Base-by-base conservation (phyloP, 2,888 invertebrate genomes). In the Ptilodon capucinus region DNA sequence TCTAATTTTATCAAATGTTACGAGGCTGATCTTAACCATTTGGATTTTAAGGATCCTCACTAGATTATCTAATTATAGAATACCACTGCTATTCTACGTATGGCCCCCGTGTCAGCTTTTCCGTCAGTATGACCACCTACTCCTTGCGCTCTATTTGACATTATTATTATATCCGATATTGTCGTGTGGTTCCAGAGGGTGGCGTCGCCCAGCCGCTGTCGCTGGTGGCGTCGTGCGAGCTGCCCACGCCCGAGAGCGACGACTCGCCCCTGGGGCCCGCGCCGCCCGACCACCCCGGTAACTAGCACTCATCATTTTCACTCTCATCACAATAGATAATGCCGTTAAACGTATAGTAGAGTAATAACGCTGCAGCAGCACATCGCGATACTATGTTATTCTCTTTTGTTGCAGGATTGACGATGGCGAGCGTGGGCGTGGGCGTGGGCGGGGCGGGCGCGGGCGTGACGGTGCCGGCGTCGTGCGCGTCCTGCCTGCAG, bases 201-300 rank as follows among this genome's bases (percentile, higher is more conserved):
- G 56, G 71, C 11, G 70, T 76, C 52, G 59, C 77, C 17, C 76
- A 72, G 60, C 74, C 85, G 41, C 65, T 86, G 60, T 75, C 89
- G 47, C 71, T 87, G 61, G 69, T 83, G 55, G 79, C 85, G 43
- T 78, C 86, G 48, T 78, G 83, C 64, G 88, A 86, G 75, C 68
- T 79, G 57, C 74, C 87, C 6, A 75, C 84, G 13, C 84, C 88
- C 1, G 87, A 87, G 48, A 68, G 64, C 7, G 87, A 86, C 23
- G 86, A 86, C 49, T 71, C 79, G n/a, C 79, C 81, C 18, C 64
- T 69, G 13, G 52, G 63, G 40, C 51, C 62, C 44, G 51, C 68
- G 50, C 62, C 74, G 38, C 72, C 76, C 16, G 84, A 84, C 51
- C 77, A 76, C 36, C 68, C 80, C 6, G 79, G 84, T 85, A 50